These are phyloP conservation scores for Clitarchus hookeri DNA, from an alignment of 2,888 invertebrate genomes.

Conservation along the genomic window DNA sequence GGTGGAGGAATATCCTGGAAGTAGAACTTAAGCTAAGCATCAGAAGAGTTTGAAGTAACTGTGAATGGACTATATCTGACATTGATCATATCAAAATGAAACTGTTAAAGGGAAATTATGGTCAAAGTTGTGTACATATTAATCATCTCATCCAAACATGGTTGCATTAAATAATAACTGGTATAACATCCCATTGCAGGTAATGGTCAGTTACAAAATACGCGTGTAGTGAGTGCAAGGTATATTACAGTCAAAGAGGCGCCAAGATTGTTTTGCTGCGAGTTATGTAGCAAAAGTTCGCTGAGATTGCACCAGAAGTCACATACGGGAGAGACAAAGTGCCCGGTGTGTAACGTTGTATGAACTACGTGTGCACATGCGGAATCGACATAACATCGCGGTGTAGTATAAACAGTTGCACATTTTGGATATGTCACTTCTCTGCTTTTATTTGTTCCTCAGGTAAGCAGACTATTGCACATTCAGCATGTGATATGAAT, in stretches of 20 bases:
- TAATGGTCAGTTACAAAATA: background rate
- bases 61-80: no score
- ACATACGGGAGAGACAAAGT: constrained; percentile 58
- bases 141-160: no score
- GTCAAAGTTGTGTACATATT: no score
- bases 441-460: background rate
- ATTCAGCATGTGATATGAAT: background rate
- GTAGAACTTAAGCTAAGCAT: no score
- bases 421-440: background rate
- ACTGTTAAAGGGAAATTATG: no score
- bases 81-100: no score
- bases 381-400: constrained; percentile 36
- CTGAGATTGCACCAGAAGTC: constrained; percentile 49
- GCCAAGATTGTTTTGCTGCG: constrained; percentile 24
- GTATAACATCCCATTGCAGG: background rate
- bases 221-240: background rate
- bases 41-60: no score
- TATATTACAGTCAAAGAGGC: background rate
- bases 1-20: no score
- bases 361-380: constrained; percentile 38
- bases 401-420: background rate
- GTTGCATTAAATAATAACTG: no score
- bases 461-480: background rate
- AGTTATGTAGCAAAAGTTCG: constrained; percentile 38
- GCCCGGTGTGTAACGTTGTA: constrained; percentile 53